Percentiles rank a stretch among this genome's conserved stretches.
Conservation (phyloP, 2,113 vertebrate genomes). For the Scortum barcoo region DNA sequence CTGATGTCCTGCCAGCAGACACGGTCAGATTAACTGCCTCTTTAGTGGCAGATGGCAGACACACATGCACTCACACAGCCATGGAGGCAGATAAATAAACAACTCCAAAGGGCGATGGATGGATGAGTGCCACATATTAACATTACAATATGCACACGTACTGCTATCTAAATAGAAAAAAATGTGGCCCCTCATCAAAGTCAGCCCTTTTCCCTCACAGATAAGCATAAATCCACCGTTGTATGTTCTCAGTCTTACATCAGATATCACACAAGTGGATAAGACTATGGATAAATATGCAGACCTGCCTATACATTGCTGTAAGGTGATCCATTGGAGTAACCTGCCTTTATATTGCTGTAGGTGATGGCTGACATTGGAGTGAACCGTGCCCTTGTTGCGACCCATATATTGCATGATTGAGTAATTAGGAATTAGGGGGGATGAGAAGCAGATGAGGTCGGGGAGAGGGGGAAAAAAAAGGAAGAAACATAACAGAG, state of each 20-base stretch:
- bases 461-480: not conserved
- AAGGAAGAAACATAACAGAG: constrained; percentile 4
- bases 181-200: constrained; percentile 6
- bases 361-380: constrained; percentile 54
- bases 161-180: not conserved
- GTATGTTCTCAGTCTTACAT: constrained; percentile 22
- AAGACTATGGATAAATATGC: constrained; percentile 42
- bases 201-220: not conserved
- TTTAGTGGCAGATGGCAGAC: constrained; percentile 53
- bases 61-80: not conserved
- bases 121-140: not conserved
- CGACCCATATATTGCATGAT: constrained; percentile 45
- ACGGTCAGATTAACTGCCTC: constrained; percentile 70
- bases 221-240: constrained; percentile 31
- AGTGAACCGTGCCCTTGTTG: constrained; percentile 34
- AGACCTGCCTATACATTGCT: constrained; percentile 39
- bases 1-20: constrained; percentile 71
- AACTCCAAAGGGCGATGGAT: constrained; percentile 10
- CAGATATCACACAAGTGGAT: constrained; percentile 42
- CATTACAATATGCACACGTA: not conserved
- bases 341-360: constrained; percentile 38
- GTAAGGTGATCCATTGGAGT: constrained; percentile 42
- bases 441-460: constrained; percentile 29
- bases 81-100: constrained; percentile 12
- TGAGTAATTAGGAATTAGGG: constrained; percentile 56